phyloP scores from a whole-genome alignment of 2,113 vertebrate genomes.

The Siniperca chuatsi region DNA sequence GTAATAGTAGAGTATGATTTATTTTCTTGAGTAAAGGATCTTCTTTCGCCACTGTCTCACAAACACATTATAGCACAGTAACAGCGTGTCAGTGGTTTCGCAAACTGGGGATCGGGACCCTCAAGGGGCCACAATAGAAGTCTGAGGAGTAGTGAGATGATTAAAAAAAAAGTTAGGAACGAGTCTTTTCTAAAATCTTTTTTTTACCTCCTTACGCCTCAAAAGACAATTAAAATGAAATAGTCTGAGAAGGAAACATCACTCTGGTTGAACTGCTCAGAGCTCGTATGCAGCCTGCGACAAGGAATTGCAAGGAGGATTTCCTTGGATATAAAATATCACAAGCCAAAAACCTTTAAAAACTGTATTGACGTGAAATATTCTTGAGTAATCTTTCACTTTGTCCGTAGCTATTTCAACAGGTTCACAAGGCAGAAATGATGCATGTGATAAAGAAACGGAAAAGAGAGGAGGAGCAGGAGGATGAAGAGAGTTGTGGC shows the following conservation, averaged over 20 bases:
- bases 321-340: neutral
- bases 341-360: neutral
- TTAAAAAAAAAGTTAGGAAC: neutral
- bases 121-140: neutral
- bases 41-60: neutral
- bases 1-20: no score
- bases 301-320: neutral
- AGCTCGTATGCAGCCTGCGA: neutral
- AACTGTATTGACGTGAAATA: neutral
- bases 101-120: neutral
- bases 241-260: neutral
- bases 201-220: neutral
- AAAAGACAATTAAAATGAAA: neutral
- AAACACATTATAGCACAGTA: neutral
- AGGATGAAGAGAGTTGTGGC: slow-evolving; percentile 52
- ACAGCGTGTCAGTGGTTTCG: neutral
- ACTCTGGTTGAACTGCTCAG: neutral
- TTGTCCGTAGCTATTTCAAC: slow-evolving; percentile 17
- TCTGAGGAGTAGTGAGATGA: neutral
- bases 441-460: slow-evolving; percentile 12
- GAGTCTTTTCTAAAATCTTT: neutral
- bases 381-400: neutral
- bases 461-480: neutral
- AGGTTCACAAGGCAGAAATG: slow-evolving; percentile 36
- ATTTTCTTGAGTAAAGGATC: neutral